Base-by-base conservation (phyloP, 2,113 vertebrate genomes). In the Melanotaenia duboulayi region DNA sequence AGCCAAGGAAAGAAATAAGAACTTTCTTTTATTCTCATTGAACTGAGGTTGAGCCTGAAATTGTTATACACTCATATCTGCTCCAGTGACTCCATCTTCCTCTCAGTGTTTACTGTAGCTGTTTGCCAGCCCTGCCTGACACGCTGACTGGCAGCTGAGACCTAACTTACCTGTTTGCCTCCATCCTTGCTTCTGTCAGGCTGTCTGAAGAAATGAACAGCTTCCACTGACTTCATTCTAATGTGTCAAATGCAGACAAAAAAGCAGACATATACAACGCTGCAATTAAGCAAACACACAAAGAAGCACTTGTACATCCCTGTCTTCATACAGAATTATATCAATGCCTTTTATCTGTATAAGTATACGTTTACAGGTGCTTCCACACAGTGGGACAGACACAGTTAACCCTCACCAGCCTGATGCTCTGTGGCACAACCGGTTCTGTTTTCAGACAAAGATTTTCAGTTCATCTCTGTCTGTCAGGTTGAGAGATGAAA, bases 401-500 rank as follows among this genome's bases (percentile, higher is more conserved):
- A 25, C 23, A 39, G 40, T 39, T 51, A 32, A n/a, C 42, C 25
- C 5, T 16, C 17, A 35, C 61, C 50, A 72, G 67, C 61, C 60
- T 56, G 63, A 85, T 48, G 62, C 70, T 68, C 46, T 8, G 39
- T 5, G 0, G 51, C 57, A 63, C 54, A 39, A 65, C 71, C 1
- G 1, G 20, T 28, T 78, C 44, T 61, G 59, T 16, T 12, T 9
- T 68, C 76, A 73, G 63, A 64, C 66, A 56, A 37, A 78, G 8
- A 56, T 58, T 22, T 70, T 51, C 1, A 1, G 46, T 71, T 62
- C 72, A 62, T 78, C 70, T 82, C 32, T 4, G 50, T 74, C 66
- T 86, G 61, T 76, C 70, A 60, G 68, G 54, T 49, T 61, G 37
- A 35, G 24, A 79, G 58, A 86, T 87, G 71, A 84, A 85, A 66